Evolutionary conservation across 2,888 invertebrate genomes (phyloP).

Genomic region (Neoaliturus tenellus): DNA sequence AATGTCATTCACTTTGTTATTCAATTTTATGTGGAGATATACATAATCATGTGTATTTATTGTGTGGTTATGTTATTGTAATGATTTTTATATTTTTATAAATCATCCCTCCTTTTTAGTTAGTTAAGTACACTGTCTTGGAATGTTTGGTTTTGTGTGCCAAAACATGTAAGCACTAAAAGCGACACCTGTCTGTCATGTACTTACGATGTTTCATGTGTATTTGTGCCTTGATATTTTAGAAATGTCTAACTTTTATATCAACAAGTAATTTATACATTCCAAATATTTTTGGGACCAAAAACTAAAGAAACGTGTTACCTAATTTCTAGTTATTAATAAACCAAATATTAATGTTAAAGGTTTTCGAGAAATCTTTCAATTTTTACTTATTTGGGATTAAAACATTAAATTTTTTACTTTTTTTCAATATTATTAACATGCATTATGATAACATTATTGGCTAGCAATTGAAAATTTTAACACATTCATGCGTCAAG

Average conservation of each 20-base stretch:
- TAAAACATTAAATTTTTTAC: no score
- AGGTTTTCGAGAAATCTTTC: background rate
- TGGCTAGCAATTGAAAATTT: no score
- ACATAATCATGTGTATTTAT: no score
- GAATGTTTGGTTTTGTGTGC: background rate
- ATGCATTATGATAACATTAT: no score
- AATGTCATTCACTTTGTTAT: no score
- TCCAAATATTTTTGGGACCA: slow-evolving; percentile 40
- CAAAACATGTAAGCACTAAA: background rate
- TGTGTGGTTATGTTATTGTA: background rate
- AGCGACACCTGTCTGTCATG: background rate
- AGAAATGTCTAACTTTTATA: slow-evolving; percentile 2
- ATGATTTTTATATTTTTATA: background rate
- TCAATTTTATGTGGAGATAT: no score
- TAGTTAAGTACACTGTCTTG: background rate
- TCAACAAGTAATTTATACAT: slow-evolving; percentile 9
- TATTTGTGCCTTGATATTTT: slow-evolving; percentile 21
- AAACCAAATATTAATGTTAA: background rate
- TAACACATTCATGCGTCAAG: no score
- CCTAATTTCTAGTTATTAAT: slow-evolving; percentile 25
- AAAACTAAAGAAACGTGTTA: slow-evolving; percentile 3
- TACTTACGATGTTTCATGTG: slow-evolving; percentile 23
- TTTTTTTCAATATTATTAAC: no score
- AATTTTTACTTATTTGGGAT: no score
- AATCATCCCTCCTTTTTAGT: background rate